Evolutionary conservation across 1,140 invertebrate species (phyloP).

Genomic region (Dendrolimus punctatus): DNA sequence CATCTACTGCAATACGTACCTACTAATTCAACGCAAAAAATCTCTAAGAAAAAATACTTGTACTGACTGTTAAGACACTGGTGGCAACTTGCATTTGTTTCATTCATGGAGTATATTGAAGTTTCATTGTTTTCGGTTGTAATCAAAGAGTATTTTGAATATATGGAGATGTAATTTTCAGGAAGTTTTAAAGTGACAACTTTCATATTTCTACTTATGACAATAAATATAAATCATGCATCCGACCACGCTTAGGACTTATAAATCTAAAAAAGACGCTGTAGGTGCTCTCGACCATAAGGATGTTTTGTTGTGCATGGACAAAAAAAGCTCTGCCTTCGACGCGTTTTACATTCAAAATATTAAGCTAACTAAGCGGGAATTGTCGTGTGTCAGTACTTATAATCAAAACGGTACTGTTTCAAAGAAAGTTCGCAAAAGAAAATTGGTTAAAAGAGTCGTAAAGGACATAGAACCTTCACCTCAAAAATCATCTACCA

Average conservation of each 20-base stretch:
- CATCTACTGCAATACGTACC: no score
- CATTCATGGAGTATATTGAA: no score
- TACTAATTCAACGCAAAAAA: no score
- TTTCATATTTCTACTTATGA: no score
- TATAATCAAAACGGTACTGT: conserved; percentile 27
- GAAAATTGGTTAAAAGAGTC: conserved; percentile 51
- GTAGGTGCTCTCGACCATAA: conserved; percentile 38
- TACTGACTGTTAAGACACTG: no score
- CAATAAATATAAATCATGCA: no score
- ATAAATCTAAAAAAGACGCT: conserved; percentile 57
- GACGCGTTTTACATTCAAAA: conserved; percentile 63
- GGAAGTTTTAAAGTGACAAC: no score
- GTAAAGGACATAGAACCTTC: conserved; percentile 27
- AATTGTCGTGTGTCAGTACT: conserved; percentile 40
- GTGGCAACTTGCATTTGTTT: not conserved
- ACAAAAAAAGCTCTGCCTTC: conserved; percentile 46
- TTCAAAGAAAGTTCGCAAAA: conserved; percentile 48
- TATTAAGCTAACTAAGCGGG: conserved; percentile 57
- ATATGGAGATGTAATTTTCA: no score
- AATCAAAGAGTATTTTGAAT: no score
- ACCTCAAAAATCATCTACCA: conserved; percentile 16
- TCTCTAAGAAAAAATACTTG: no score
- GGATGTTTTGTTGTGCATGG: conserved; percentile 37
- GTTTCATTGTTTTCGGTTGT: conserved; percentile 10
- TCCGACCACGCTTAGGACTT: conserved; percentile 43